These are phyloP conservation scores for Neoaliturus tenellus DNA, from an alignment of 2,888 invertebrate species.

Conservation along the genomic window DNA sequence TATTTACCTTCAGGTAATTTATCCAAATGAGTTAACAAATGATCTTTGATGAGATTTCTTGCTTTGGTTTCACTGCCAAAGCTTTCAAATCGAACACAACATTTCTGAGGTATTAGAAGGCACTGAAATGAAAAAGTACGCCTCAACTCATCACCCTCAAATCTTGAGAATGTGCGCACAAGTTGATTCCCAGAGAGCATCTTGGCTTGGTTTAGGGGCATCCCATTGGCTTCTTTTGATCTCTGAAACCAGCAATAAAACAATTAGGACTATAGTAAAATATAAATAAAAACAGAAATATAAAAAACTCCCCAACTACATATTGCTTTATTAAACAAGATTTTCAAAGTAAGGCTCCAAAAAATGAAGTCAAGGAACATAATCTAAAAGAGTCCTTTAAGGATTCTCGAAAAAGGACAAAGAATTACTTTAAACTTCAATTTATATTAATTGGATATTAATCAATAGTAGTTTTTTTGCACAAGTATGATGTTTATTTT, in stretches of 20 bases:
- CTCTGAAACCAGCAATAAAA: conserved; percentile 10
- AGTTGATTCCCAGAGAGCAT: conserved; percentile 73
- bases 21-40: conserved; percentile 73
- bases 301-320: no score
- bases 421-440: no score
- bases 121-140: conserved; percentile 75
- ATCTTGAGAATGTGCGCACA: conserved; percentile 74
- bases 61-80: conserved; percentile 77
- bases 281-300: no score
- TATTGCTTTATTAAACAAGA: no score
- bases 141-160: conserved; percentile 74
- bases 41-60: conserved; percentile 73
- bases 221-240: conserved; percentile 56
- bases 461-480: no score
- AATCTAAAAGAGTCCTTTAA: no score
- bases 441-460: no score
- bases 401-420: no score
- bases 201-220: conserved; percentile 69
- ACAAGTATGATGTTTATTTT: no score
- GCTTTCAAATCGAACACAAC: conserved; percentile 73
- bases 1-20: conserved; percentile 68
- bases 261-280: no score
- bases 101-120: conserved; percentile 73
- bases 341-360: no score
- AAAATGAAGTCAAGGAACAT: no score